phyloP scores from a whole-genome alignment of 2,797 vertebrate species.

The Cephalopachus bancanus region DNA sequence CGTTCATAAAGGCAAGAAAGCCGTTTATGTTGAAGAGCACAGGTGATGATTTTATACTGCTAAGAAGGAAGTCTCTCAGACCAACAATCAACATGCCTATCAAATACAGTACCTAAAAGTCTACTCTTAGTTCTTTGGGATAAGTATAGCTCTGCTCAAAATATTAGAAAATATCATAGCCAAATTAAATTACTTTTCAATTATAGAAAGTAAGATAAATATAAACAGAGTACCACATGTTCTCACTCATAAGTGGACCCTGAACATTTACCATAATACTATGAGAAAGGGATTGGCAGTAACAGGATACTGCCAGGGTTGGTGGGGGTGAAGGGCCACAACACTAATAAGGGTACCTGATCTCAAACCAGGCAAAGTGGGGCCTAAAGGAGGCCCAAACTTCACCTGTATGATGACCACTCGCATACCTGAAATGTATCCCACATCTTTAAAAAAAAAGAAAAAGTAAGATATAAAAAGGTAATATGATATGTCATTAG shows the following conservation, averaged over 20 bases:
- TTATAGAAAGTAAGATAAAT: conserved; percentile 30
- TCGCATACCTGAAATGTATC: too few relatives aligned
- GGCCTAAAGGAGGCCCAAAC: too few relatives aligned
- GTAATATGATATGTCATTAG: neutral
- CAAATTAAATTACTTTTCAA: neutral
- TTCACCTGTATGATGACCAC: too few relatives aligned
- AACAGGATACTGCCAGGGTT: too few relatives aligned
- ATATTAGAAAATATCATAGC: neutral
- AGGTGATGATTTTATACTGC: neutral
- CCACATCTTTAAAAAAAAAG: too few relatives aligned
- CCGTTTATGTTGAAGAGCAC: neutral
- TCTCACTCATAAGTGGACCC: too few relatives aligned
- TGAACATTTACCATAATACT: too few relatives aligned
- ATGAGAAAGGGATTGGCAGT: too few relatives aligned
- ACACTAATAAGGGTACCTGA: too few relatives aligned
- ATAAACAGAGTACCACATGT: neutral
- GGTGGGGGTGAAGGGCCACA: too few relatives aligned
- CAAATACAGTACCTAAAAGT: neutral
- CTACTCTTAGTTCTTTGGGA: neutral
- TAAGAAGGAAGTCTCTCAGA: neutral
- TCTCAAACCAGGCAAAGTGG: too few relatives aligned
- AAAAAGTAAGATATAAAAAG: neutral
- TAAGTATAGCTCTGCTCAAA: neutral
- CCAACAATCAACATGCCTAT: neutral
- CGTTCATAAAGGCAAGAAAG: neutral